These are phyloP conservation scores for Fissipunctia ypsillon DNA, from an alignment of 2,888 invertebrate genomes.

Conservation along the genomic window DNA sequence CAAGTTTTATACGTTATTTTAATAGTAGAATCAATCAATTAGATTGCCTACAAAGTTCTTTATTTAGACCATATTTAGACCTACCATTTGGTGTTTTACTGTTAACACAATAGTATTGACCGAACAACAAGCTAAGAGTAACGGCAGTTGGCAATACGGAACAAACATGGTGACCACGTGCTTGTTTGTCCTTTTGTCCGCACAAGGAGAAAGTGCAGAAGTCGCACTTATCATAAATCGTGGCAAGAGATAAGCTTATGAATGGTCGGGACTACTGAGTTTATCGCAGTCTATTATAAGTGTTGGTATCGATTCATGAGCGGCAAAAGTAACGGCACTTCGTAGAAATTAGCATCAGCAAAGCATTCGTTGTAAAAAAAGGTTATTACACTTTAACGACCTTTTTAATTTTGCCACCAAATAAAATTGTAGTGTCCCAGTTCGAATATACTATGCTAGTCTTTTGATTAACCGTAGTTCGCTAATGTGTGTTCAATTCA, in stretches of 20 bases:
- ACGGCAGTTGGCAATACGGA: slow-evolving; percentile 55
- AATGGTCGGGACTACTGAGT: not conserved
- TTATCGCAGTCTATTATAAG: not conserved
- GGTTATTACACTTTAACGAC: not conserved
- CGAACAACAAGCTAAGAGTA: slow-evolving; percentile 48
- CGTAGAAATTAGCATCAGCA: not conserved
- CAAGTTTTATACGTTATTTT: not conserved
- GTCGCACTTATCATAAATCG: not conserved
- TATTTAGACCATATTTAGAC: not conserved
- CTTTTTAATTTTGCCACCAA: not conserved
- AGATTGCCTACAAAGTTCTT: not conserved
- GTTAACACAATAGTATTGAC: slow-evolving; percentile 28
- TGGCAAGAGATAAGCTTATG: too few species aligned
- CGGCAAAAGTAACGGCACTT: not conserved
- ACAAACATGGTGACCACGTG: slow-evolving; percentile 56
- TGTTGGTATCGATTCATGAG: not conserved
- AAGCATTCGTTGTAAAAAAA: not conserved
- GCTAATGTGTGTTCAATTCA: not conserved
- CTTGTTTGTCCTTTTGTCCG: slow-evolving; percentile 50
- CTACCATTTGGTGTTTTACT: slow-evolving; percentile 5
- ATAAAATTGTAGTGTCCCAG: not conserved
- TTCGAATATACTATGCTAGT: not conserved
- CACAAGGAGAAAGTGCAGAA: slow-evolving; percentile 13
- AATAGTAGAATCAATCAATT: not conserved
- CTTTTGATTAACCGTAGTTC: not conserved